Evolutionary conservation across 2,113 vertebrate species (phyloP).

Genomic region (Asarcornis scutulata): DNA sequence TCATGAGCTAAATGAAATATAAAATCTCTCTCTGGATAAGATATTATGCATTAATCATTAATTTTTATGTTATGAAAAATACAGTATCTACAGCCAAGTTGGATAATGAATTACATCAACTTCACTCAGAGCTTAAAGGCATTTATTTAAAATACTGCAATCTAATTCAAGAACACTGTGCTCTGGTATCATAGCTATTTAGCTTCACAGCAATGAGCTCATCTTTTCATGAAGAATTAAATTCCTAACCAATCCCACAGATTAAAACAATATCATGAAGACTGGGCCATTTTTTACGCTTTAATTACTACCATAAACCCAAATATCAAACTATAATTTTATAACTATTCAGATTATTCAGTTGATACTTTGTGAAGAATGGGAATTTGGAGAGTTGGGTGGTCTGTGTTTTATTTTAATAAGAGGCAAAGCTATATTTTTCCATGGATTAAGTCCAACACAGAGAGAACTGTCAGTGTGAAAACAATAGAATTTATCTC

Average conservation of each 20-base stretch:
- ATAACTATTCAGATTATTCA: conserved; percentile 21
- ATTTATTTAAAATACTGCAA: conserved; percentile 53
- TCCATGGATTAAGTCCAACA: conserved; percentile 86
- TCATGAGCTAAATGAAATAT: conserved; percentile 23
- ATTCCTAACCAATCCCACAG: conserved; percentile 18
- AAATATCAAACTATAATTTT: conserved; percentile 60
- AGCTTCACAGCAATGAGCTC: conserved; percentile 39
- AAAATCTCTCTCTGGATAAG: neutral
- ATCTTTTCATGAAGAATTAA: conserved; percentile 64
- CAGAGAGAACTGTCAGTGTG: conserved; percentile 86
- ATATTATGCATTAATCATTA: conserved; percentile 24
- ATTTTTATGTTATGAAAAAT: conserved; percentile 18
- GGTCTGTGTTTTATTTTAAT: conserved; percentile 76
- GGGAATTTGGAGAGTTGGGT: conserved; percentile 59
- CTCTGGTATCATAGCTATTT: conserved; percentile 41
- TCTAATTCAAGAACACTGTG: conserved; percentile 42
- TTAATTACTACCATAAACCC: conserved; percentile 46
- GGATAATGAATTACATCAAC: conserved; percentile 52
- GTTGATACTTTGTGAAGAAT: conserved; percentile 8
- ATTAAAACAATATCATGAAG: conserved; percentile 52
- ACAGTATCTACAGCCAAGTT: conserved; percentile 18
- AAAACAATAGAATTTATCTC: conserved; percentile 98
- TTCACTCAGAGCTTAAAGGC: conserved; percentile 55
- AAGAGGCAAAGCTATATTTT: conserved; percentile 81
- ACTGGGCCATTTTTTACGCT: conserved; percentile 3